Evolutionary conservation across 2,797 vertebrate genomes (phyloP).

Genomic region (Hippoglossus hippoglossus): DNA sequence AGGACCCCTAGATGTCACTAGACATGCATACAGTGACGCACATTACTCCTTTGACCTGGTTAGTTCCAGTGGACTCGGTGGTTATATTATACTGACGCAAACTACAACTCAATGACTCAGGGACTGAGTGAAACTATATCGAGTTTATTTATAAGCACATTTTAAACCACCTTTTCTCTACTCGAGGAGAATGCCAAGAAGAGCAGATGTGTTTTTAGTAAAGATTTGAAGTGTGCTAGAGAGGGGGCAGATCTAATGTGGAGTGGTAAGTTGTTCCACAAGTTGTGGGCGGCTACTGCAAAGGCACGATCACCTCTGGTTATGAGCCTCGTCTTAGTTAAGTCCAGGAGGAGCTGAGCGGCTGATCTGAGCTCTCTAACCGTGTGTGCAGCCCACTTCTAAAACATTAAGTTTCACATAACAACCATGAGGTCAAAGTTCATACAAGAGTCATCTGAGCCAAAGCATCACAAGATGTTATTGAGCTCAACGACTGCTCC

Average conservation of each 20-base stretch:
- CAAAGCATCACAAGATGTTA: constrained; percentile 1
- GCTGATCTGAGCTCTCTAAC: background rate
- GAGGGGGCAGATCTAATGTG: too few relatives aligned
- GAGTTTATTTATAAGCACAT: too few relatives aligned
- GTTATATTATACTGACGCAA: constrained; percentile 5
- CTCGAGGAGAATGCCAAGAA: too few relatives aligned
- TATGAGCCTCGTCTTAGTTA: too few relatives aligned
- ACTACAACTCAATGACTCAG: background rate
- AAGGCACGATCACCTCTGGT: too few relatives aligned
- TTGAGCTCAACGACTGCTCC: background rate
- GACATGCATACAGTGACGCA: constrained; percentile 30
- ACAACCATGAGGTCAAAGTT: constrained; percentile 53
- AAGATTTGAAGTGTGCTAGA: too few relatives aligned
- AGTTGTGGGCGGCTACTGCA: too few relatives aligned
- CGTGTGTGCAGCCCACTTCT: background rate
- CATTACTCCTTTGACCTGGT: constrained; percentile 22
- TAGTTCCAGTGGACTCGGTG: background rate
- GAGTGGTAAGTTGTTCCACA: too few relatives aligned
- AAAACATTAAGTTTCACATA: background rate
- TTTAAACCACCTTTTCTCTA: too few relatives aligned
- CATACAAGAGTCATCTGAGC: background rate
- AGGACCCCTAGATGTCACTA: constrained; percentile 29
- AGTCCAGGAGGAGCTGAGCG: too few relatives aligned
- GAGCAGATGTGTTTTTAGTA: too few relatives aligned
- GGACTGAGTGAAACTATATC: too few relatives aligned